These are phyloP conservation scores for Campylomormyrus numenius DNA, from an alignment of 2,113 vertebrate genomes.

Conservation along the genomic window DNA sequence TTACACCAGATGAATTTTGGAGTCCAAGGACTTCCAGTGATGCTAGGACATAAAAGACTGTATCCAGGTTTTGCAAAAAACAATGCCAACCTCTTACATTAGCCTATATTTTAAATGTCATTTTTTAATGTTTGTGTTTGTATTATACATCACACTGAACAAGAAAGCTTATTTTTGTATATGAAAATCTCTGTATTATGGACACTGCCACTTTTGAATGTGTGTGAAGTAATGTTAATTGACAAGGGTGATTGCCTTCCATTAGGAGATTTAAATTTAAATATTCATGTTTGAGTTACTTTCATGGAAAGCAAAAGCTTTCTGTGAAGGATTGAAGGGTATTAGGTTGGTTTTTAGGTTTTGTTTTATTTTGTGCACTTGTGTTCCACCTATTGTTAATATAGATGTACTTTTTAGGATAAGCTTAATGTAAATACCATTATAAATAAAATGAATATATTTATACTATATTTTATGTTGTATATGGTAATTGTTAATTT, in stretches of 20 bases:
- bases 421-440: constrained; percentile 83
- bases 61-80: neutral
- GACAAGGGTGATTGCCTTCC: neutral
- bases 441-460: constrained; percentile 85
- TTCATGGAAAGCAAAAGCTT: constrained; percentile 41
- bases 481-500: neutral
- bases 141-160: constrained; percentile 48
- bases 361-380: constrained; percentile 65
- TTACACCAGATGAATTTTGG: constrained; percentile 6
- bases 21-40: neutral
- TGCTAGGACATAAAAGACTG: neutral
- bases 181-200: constrained; percentile 13
- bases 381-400: constrained; percentile 50
- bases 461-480: constrained; percentile 62
- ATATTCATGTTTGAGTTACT: constrained; percentile 34
- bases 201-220: constrained; percentile 55
- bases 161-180: constrained; percentile 81
- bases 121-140: constrained; percentile 31
- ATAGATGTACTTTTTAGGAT: constrained; percentile 58
- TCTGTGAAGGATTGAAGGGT: constrained; percentile 58
- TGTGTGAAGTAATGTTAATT: constrained; percentile 24
- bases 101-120: constrained; percentile 8
- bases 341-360: constrained; percentile 45
- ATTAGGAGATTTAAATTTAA: neutral
- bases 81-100: neutral